Evolutionary conservation across 2,113 vertebrate species (phyloP), one percentile per base, ranked within the genome.

Genomic region (Rhinogobius similis): DNA sequence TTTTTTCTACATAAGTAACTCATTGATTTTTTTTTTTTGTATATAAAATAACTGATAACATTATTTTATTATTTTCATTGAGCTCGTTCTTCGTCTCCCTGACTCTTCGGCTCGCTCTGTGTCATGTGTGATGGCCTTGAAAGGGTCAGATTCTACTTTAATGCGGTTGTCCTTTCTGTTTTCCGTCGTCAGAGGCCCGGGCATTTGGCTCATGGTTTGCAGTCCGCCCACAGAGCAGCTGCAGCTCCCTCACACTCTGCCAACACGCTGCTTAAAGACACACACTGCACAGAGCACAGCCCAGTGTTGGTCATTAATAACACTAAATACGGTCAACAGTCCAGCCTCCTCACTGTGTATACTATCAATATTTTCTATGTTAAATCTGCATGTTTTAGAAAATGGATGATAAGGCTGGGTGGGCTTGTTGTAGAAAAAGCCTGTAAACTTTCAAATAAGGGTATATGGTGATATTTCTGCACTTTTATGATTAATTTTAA

Each of bases 151-250:
- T 76, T 79, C 67, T 75, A 62, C 62, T 75, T 70, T 82, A 80
- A 64, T 65, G 53, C 13, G 58, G 73, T 39, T 84, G 81, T 86
- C 82, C 72, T 77, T 81, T 84, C 70, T 78, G 77, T 87, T 87
- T 75, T 73, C 82, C 77, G 84, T 72, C 82, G 78, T 79, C 68
- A 16, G 0, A 76, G 74, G 69, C 74, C n/a, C 32, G 29, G 65
- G 72, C 67, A 26, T 55, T 79, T 82, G 75, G 85, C 83, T 86
- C 77, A 59, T 61, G 41, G 71, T 76, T 52, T 26, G 26, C 62
- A 75, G 58, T 67, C 61, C 75, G 59, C 81, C 63, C 76, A 81
- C 69, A 50, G 62, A 73, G 67, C 74, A 80, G 59, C 58, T 1
- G 43, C 58, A 65, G 65, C 59, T 38, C 5, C 66, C 64, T 68